Evolutionary conservation across 2,113 vertebrate species (phyloP).

Genomic region (Tretioscincus oriximinensis): DNA sequence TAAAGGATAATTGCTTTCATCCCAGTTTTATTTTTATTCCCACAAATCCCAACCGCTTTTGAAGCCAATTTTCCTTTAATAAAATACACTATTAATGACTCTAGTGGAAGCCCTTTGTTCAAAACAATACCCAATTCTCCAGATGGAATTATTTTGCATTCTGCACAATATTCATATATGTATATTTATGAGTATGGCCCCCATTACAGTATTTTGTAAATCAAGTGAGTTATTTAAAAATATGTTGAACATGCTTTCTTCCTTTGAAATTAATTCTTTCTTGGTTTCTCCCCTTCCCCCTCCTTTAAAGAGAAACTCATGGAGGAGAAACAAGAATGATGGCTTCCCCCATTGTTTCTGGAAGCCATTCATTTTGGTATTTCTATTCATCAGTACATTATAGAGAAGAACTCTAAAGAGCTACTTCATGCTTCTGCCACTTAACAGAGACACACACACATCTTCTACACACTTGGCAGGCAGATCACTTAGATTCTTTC

Average conservation of each 20-base stretch:
- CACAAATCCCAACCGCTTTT: constrained; percentile 78
- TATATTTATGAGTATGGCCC: constrained; percentile 60
- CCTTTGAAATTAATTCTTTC: constrained; percentile 64
- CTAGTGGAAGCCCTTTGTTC: constrained; percentile 72
- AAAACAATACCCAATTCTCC: constrained; percentile 71
- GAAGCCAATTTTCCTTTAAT: constrained; percentile 81
- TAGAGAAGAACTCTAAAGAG: constrained; percentile 60
- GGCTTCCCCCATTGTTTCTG: constrained; percentile 62
- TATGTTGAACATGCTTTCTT: constrained; percentile 61
- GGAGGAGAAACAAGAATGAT: constrained; percentile 54
- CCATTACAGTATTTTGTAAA: constrained; percentile 54
- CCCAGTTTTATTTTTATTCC: constrained; percentile 74
- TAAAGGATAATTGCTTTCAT: constrained; percentile 77
- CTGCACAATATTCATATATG: constrained; percentile 55
- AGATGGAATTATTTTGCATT: constrained; percentile 67
- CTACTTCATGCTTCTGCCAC: constrained; percentile 69
- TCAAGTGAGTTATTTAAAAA: constrained; percentile 59
- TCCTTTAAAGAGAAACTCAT: constrained; percentile 61
- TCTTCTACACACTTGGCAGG: constrained; percentile 46
- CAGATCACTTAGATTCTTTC: constrained; percentile 57
- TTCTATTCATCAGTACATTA: constrained; percentile 63
- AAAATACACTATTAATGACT: constrained; percentile 79
- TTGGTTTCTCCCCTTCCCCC: constrained; percentile 32
- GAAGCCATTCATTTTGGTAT: constrained; percentile 72
- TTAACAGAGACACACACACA: constrained; percentile 59